A percentile compares a stretch with the other conserved stretches of the same genome.
Conservation (phyloP, 2,113 vertebrate genomes). For the Oreotragus oreotragus region DNA sequence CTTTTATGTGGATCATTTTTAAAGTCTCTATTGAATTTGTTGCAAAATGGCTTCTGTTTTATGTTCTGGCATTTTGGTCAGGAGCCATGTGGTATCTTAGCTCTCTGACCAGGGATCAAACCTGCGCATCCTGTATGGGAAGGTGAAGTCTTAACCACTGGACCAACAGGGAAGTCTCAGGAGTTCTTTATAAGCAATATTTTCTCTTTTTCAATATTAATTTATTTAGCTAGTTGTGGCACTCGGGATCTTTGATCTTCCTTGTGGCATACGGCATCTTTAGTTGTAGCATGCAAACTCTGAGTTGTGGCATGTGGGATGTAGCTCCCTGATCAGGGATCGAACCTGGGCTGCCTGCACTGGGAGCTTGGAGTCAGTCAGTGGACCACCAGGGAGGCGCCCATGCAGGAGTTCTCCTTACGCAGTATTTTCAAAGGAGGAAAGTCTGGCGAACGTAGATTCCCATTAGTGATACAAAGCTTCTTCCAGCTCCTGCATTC, state of each 20-base stretch:
- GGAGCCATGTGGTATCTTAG: neutral
- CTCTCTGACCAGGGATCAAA: neutral
- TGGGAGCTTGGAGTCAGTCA: neutral
- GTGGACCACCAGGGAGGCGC: neutral
- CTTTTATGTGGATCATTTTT: neutral
- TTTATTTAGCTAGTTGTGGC: neutral
- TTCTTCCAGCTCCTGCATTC: neutral
- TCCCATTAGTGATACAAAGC: neutral
- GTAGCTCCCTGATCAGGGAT: neutral
- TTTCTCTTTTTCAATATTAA: neutral
- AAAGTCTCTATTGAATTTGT: neutral
- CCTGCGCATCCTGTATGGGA: neutral
- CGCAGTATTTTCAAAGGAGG: neutral
- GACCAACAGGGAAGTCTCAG: neutral
- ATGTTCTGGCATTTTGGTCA: rapidly evolving
- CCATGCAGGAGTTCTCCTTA: neutral
- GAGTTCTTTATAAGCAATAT: neutral
- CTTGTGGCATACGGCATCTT: neutral
- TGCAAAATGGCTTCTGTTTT: neutral
- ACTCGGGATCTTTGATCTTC: neutral
- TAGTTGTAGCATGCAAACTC: neutral
- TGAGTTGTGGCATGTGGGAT: neutral
- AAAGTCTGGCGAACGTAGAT: neutral
- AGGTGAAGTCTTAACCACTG: neutral
- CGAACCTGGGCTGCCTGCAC: neutral